Evolutionary conservation across 2,797 vertebrate genomes (phyloP), one percentile per base, ranked within the genome.

Genomic region (Garrulus glandarius): DNA sequence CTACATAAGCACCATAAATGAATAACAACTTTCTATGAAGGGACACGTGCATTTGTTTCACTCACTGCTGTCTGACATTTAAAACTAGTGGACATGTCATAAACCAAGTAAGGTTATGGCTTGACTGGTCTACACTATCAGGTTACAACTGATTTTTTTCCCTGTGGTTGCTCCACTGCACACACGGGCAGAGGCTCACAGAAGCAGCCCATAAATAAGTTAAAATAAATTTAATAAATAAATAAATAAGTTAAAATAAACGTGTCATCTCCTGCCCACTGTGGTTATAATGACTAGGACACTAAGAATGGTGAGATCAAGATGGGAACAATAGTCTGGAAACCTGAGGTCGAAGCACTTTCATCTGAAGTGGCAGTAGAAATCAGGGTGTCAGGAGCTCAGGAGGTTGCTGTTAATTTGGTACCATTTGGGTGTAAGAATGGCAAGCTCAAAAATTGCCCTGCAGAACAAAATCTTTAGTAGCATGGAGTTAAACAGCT

Each of bases 141-240:
- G 11, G 30, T 68, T 71, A 41, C 50, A 76, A 9, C 11, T 6
- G 6, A n/a, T 30, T 24, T 50, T 20, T 72, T 80, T 56, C 19
- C 56, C 43, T 72, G 22, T 6, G 3, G 10, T 47, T 82, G 47
- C 63, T 52, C 29, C 52, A n/a, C 17, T 2, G 9, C 44, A 29
- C 4, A 4, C 22, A 13, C 0, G 0, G 13, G n/a, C 30, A 52
- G 39, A 59, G 57, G 18, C 11, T 34, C 29, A 37, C 44, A 60
- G 78, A 60, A 70, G 22, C 29, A 76, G 21, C 44, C 36, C 36
- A 36, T 36, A 36, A 36, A 36, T 36, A 36, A 36, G 36, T 36
- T 36, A 36, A 36, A 36, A 36, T 36, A 36, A 36, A 36, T 10
- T 36, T 36, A 36, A 36, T 36, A 36, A 36, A 36, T 36, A 36